Conservation (phyloP, 2,113 vertebrate genomes). For the Piaya cayana region DNA sequence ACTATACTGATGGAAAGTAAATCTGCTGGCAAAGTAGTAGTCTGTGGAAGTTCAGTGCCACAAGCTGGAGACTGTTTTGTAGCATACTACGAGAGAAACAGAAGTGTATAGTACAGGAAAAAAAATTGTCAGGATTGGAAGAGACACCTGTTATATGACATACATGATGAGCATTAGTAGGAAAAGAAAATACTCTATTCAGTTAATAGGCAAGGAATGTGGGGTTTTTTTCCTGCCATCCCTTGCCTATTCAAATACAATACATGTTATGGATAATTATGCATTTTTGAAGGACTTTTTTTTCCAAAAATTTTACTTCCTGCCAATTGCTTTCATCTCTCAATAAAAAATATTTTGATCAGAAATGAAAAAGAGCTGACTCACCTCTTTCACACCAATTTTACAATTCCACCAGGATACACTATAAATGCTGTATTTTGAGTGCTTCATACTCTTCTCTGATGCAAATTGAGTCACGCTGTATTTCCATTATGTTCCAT, state of each 20-base stretch:
- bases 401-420: rapidly evolving
- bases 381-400: rapidly evolving
- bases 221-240: not conserved
- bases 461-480: not conserved
- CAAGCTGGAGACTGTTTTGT: not conserved
- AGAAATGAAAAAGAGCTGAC: not conserved
- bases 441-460: not conserved
- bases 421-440: not conserved
- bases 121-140: not conserved
- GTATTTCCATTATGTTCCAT: not conserved
- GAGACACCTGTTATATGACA: not conserved
- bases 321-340: not conserved
- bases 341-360: not conserved
- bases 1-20: not conserved
- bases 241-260: not conserved
- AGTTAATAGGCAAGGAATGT: not conserved
- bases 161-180: not conserved
- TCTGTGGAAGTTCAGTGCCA: not conserved
- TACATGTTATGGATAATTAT: not conserved
- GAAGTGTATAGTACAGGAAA: not conserved
- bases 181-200: not conserved
- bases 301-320: not conserved
- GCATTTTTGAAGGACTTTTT: not conserved
- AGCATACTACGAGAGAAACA: not conserved
- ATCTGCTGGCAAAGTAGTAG: not conserved